A percentile compares a stretch with the other conserved stretches of the same genome.
phyloP scores from a whole-genome alignment of 2,113 vertebrate species.

The Candoia aspera region DNA sequence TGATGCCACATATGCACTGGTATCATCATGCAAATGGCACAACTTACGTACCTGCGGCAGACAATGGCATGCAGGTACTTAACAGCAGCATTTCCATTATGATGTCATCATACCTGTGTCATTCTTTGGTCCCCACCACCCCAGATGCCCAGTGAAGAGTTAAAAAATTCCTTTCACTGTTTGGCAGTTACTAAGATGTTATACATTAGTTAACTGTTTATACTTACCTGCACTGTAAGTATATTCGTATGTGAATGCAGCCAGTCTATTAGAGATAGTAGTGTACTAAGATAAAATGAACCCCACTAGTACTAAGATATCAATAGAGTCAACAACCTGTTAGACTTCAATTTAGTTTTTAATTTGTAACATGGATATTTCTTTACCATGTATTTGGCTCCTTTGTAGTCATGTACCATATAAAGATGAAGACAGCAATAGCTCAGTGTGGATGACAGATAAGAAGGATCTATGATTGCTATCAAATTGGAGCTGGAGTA shows the following conservation, averaged over 20 bases:
- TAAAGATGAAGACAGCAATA: not conserved
- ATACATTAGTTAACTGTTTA: too few relatives aligned
- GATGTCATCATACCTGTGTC: not conserved
- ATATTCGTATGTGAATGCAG: not conserved
- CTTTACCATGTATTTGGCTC: not conserved
- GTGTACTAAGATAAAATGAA: not conserved
- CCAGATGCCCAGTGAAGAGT: not conserved
- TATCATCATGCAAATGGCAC: not conserved
- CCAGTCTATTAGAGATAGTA: not conserved
- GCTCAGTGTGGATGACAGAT: not conserved
- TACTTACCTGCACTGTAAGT: not conserved
- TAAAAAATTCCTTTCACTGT: not conserved
- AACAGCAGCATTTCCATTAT: not conserved
- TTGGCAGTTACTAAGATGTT: not conserved
- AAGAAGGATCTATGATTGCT: not conserved
- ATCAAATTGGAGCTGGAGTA: too few relatives aligned
- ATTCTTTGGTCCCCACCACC: not conserved
- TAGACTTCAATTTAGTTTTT: not conserved
- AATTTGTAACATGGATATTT: not conserved
- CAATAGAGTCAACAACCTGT: not conserved
- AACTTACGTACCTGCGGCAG: not conserved
- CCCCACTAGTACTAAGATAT: not conserved
- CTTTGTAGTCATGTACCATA: not conserved
- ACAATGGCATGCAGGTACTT: not conserved
- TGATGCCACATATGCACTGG: not conserved